phyloP scores from a whole-genome alignment of 2,113 vertebrate genomes.

The Cygnus atratus region DNA sequence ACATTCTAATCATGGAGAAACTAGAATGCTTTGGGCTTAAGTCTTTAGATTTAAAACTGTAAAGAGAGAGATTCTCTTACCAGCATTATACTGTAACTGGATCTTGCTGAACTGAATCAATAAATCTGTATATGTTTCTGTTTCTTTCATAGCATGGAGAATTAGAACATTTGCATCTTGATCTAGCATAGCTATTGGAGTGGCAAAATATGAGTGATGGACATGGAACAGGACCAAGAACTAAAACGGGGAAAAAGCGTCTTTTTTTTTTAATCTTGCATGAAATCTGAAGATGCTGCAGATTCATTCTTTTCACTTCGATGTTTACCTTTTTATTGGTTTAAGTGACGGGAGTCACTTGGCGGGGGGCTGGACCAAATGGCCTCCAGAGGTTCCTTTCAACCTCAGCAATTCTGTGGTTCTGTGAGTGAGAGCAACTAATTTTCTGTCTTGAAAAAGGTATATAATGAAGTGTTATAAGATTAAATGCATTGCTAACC shows the following conservation, averaged over 20 bases:
- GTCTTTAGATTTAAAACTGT: neutral
- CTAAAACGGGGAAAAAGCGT: neutral
- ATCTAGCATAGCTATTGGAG: fast-evolving
- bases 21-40: neutral
- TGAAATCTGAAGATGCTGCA: neutral
- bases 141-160: neutral
- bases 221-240: neutral
- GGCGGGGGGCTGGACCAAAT: too few relatives aligned
- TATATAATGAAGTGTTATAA: neutral
- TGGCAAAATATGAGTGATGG: neutral
- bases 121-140: neutral
- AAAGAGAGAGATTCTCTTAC: neutral
- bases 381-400: too few relatives aligned
- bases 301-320: neutral
- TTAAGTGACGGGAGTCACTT: neutral
- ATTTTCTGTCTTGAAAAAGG: neutral
- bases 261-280: neutral
- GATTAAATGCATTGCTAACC: neutral
- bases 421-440: neutral
- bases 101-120: neutral
- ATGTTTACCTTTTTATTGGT: neutral
- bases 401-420: too few relatives aligned
- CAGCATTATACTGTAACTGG: neutral
- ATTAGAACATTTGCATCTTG: neutral
- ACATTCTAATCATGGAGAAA: neutral